Evolutionary conservation across 2,113 vertebrate genomes (phyloP), one percentile per base, ranked within the genome.

Genomic region (Tetrax tetrax): DNA sequence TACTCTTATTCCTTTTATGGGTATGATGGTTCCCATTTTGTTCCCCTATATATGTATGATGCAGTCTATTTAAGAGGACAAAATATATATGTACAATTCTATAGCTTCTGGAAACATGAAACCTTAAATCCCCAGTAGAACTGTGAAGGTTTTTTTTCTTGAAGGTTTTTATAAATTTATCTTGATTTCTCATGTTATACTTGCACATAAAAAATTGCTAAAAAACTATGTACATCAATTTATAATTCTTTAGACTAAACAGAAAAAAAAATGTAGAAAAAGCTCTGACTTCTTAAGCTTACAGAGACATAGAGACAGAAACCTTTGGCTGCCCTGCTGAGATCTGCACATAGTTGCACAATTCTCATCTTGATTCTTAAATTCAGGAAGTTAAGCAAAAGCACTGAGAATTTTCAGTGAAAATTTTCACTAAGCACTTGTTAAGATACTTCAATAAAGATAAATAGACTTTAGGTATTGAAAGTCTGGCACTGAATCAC

Each of bases 101-200:
- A 48, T 5, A 14, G 7, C 24, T 75, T 14, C 57, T 64, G 24
- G 43, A 64, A 70, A 86, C 64, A 51, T 0, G 2, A 33, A 15
- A 70, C 10, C 28, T 57, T 27, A 38, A 86, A 83, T 38, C 2
- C 4, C 10, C 14, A 27, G 10, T 20, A 54, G n/a, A 60, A 53
- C 12, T 59, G n/a, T 10, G 20, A 10, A 1, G 3, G 0, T 3
- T n/a, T 72, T 78, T 43, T 43, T 14, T n/a, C 50, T n/a, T n/a
- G 7, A 27, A 17, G 9, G 5, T 6, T 51, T 75, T 76, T 51
- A 37, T 38, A 72, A 21, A 59, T 76, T 48, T 64, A 51, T 38
- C 17, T 14, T 53, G 7, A 47, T 65, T 69, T 72, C 31, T 61
- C 18, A 54, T 24, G 63, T 7, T 68, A 24, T 12, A 79, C n/a